Evolutionary conservation across 2,797 vertebrate genomes (phyloP), one percentile per base, ranked within the genome.

Genomic region (Darevskia nairensis): DNA sequence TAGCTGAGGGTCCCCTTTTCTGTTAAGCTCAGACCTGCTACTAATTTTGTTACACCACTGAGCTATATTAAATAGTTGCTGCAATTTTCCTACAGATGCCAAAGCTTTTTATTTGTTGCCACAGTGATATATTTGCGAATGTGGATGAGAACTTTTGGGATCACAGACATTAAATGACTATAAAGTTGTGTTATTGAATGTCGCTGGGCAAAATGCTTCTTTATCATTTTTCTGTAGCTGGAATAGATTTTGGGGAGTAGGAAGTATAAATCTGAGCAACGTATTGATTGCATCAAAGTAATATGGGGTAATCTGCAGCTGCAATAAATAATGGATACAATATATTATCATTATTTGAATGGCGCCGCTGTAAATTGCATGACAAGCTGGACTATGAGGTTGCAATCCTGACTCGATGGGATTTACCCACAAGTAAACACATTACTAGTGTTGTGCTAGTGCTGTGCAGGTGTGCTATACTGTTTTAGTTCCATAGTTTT

Each of bases 121-220:
- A 66, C 13, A 75, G 35, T 68, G n/a, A 86, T 72, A 64, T 83
- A 78, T 78, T 69, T 89, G 17, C 35, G 32, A 41, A 32, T 68
- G 79, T 55, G 17, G 21, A 66, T 44, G 74, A 27, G 19, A 50
- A 80, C 35, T 39, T 80, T 82, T 15, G 81, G 32, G 41, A 80
- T 75, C 81, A 68, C 32, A 68, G 85, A 68, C 85, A 55, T 39
- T 66, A 84, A 82, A 69, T 69, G 80, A 61, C 88, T 77, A 69
- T 89, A 44, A 87, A 41, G 41, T 44, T 81, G 72, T 84, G 61
- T 66, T 80, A 90, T 75, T 90, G 82, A 80, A 84, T 74, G 68
- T 55, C 27, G 39, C 55, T 64, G 76, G 79, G 44, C 59, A 80
- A 84, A 90, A 80, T 80, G 74, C 68, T 78, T 79, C 74, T 84